phyloP scores from a whole-genome alignment of 2,797 vertebrate genomes.

The Xiphorhynchus erythropygius region DNA sequence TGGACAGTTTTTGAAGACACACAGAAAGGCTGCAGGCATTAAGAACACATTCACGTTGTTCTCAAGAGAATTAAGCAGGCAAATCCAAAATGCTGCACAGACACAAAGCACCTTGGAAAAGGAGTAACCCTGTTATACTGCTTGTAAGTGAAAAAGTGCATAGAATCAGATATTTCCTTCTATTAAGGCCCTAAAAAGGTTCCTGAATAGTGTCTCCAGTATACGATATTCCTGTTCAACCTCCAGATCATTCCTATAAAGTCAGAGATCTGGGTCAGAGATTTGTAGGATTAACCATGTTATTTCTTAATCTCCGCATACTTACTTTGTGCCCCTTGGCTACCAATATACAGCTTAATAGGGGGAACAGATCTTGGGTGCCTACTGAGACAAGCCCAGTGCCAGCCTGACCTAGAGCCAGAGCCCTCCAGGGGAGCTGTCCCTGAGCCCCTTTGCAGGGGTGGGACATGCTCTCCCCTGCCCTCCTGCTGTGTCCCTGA shows the following conservation, averaged over 20 bases:
- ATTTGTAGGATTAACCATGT: neutral
- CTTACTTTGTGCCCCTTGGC: neutral
- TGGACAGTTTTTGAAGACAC: slow-evolving; percentile 7
- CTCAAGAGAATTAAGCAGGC: neutral
- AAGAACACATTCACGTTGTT: neutral
- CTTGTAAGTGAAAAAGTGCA: neutral
- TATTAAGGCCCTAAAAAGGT: neutral
- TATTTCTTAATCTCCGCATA: neutral
- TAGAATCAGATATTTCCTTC: neutral
- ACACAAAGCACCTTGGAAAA: neutral
- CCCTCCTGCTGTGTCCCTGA: neutral
- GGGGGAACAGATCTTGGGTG: neutral
- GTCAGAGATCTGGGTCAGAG: neutral
- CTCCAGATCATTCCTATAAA: neutral
- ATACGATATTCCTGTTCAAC: neutral
- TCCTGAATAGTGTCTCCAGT: neutral
- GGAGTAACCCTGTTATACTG: neutral
- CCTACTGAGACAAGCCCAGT: neutral
- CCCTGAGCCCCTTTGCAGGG: neutral
- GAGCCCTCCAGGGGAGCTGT: neutral
- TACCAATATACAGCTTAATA: neutral
- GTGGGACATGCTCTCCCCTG: neutral
- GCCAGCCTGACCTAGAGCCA: neutral
- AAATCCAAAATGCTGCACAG: neutral
- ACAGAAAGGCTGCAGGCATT: neutral